These are phyloP conservation scores for Copidosoma aretas DNA, from an alignment of 2,888 invertebrate genomes.

Conservation along the genomic window DNA sequence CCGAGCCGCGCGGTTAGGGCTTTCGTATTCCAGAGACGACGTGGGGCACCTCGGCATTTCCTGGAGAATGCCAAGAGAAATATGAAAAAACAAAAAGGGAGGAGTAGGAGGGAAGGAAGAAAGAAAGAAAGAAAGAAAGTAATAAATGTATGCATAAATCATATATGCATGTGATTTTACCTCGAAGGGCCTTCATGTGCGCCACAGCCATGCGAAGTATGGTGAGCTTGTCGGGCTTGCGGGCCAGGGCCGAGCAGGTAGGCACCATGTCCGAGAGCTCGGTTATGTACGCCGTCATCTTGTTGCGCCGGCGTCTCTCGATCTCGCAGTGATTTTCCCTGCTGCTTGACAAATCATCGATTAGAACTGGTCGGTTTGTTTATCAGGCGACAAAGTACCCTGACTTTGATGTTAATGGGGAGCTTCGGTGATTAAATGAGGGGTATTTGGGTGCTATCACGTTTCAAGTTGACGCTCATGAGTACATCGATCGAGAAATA, in stretches of 20 bases:
- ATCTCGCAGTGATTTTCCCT: slow-evolving; percentile 99
- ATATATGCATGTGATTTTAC: slow-evolving; percentile 65
- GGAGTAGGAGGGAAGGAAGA: neutral
- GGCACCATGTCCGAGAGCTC: slow-evolving; percentile 99
- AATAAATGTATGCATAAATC: too few species aligned
- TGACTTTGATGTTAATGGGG: too few species aligned
- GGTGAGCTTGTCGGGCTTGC: slow-evolving; percentile 98
- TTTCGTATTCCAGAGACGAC: neutral
- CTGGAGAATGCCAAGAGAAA: neutral
- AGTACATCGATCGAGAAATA: too few species aligned
- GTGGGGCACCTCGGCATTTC: neutral
- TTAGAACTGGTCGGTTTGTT: neutral
- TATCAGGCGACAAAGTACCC: too few species aligned
- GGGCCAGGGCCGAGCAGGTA: slow-evolving; percentile 95
- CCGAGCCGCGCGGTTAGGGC: neutral
- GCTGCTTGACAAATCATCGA: slow-evolving; percentile 62
- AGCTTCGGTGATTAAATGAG: too few species aligned
- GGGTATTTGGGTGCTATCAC: too few species aligned
- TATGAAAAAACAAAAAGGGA: neutral
- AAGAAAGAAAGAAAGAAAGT: too few species aligned
- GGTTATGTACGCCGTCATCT: slow-evolving; percentile 99
- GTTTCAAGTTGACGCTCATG: too few species aligned
- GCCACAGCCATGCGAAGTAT: slow-evolving; percentile 99
- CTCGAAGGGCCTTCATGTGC: slow-evolving; percentile 97
- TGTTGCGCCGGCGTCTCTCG: slow-evolving; percentile 96